Conservation (phyloP, 2,797 vertebrate species). For the Vespertilio murinus region DNA sequence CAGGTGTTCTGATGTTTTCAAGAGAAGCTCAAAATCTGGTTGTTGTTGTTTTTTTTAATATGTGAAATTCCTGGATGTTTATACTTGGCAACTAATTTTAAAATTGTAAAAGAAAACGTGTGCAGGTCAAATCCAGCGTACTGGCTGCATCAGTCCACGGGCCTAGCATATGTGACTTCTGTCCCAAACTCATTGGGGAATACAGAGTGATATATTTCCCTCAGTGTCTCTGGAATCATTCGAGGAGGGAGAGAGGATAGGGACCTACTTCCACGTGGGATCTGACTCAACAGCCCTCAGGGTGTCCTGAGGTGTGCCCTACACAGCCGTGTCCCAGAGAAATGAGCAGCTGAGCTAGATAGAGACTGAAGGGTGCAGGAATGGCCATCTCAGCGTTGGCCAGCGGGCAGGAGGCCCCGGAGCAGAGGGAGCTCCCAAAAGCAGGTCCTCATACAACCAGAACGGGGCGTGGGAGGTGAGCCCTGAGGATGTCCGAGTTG, state of each 20-base stretch:
- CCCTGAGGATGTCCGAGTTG: neutral
- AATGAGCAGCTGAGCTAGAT: neutral
- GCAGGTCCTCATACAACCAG: neutral
- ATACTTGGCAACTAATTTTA: neutral
- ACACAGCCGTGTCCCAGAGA: neutral
- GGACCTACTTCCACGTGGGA: neutral
- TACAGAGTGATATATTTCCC: neutral
- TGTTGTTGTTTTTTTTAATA: neutral
- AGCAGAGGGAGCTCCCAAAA: neutral
- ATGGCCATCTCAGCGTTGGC: neutral
- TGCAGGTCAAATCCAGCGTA: neutral
- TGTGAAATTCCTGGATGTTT: neutral
- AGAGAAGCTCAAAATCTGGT: slow-evolving; percentile 34
- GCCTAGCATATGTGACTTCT: neutral
- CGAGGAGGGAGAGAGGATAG: neutral
- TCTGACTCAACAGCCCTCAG: neutral
- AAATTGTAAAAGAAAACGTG: neutral
- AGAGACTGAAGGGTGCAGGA: neutral
- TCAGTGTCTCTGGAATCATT: neutral
- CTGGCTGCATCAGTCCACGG: neutral
- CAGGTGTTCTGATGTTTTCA: neutral
- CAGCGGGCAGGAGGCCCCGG: neutral
- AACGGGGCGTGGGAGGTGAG: neutral
- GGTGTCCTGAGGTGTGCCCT: neutral
- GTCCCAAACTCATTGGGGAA: neutral